Evolutionary conservation across 1,140 invertebrate species (phyloP), one percentile per base, ranked within the genome.

Genomic region (Polypedilum pembai): DNA sequence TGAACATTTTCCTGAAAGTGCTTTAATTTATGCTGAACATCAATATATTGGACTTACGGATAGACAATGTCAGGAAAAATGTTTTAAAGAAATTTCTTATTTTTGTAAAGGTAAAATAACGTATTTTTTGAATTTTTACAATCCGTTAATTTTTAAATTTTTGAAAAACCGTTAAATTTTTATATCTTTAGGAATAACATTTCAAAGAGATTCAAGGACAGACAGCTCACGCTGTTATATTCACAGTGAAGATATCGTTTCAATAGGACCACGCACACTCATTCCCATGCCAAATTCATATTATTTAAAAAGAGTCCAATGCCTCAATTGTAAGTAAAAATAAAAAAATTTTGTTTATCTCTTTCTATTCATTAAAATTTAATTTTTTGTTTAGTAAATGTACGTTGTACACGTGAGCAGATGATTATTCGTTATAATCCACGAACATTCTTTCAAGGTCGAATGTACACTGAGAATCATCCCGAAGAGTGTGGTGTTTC

Each of bases 391-490:
- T 66, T 78, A 89, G 88, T 89, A 33, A 83, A 82, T 33, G 87
- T 89, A 0, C 82, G 85, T 12, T 89, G 88, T 78, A 84, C 83
- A 1, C 82, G 83, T 7, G 79, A 82, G 1, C 82, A 84, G 24
- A 84, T 89, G 83, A 79, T 83, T 17, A 84, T 89, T 63, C 83
- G 82, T 4, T 89, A 87, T 76, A 79, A 79, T 0, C 87, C 87
- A 0, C 85, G 85, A 73, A 83, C 84, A 7, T 78, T 82, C 76
- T 89, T 89, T 77, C 80, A 80, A 0, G 88, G 88, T 0, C 84
- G 85, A 24, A 78, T 89, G 77, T 89, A 89, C 77, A 87, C 87
- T 75, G 86, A 85, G 75, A 87, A 87, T 72, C 85, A 85, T 76
- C 86, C 86, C 0, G 87, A 88, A 75, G 82, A 80, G 1, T 89